phyloP scores from a whole-genome alignment of 2,888 invertebrate genomes.

The Heliconius charithonia region DNA sequence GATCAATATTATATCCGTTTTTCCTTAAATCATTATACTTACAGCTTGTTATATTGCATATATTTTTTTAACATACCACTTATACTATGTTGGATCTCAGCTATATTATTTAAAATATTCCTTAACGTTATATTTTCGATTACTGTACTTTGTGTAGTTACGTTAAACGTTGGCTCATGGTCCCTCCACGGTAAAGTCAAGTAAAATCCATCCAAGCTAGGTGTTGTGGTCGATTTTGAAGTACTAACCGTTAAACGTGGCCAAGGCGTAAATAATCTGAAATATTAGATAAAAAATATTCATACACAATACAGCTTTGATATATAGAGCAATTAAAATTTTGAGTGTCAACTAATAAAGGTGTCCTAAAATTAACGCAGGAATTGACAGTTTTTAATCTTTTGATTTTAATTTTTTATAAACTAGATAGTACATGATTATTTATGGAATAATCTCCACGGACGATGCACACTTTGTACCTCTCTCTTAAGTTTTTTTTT shows the following conservation, averaged over 20 bases:
- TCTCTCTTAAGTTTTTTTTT: too few species aligned
- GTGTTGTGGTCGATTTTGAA: not conserved
- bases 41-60: not conserved
- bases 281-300: not conserved
- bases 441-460: too few species aligned
- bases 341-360: too few species aligned
- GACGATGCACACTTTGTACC: too few species aligned
- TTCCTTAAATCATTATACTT: too few species aligned
- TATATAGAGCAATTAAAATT: not conserved
- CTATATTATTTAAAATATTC: slow-evolving; percentile 30
- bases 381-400: too few species aligned
- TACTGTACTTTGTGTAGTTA: slow-evolving; percentile 48
- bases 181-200: slow-evolving; percentile 39
- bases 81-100: slow-evolving; percentile 51
- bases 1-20: too few species aligned
- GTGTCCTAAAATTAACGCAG: too few species aligned
- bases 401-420: too few species aligned
- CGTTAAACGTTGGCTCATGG: slow-evolving; percentile 56
- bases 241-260: not conserved
- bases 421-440: too few species aligned
- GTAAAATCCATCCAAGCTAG: slow-evolving; percentile 12
- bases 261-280: slow-evolving; percentile 28
- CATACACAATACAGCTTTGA: not conserved
- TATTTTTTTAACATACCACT: slow-evolving; percentile 56
- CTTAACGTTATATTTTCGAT: slow-evolving; percentile 32